Evolutionary conservation across 2,797 vertebrate species (phyloP), one percentile per base, ranked within the genome.

Genomic region (Anguilla marmorata): DNA sequence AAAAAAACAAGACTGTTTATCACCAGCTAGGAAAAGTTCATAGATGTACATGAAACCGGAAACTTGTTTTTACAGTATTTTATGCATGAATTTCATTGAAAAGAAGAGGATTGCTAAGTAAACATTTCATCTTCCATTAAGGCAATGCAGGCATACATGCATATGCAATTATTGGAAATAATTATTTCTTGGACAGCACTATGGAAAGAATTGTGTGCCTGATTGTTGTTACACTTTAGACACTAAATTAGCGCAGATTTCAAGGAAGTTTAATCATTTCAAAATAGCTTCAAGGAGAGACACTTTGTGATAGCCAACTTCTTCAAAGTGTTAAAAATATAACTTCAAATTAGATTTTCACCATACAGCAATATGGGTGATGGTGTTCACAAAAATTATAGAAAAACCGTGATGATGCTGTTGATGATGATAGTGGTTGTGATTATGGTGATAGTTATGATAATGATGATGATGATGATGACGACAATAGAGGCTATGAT

Each of bases 1-100:
- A 93, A 93, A 93, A 93, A 88, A 89, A 93, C 90, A 89, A 90
- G 88, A 91, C 93, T 95, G 94, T 96, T 96, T 96, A 96, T 96
- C 94, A 94, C 92, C 87, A 89, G 37, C 74, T 52, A 69, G 58
- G 19, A 88, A 90, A 86, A 85, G 86, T 94, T 92, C 89, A 89
- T 85, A 89, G 89, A 90, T 90, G 87, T 88, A 92, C 41, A 88
- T 85, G 85, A 90, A 90, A 90, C 66, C 7, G 85, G 84, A 89
- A 89, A 89, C 85, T 90, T 90, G 45, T 84, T 69, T 86, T 88
- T 74, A 30, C 74, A 84, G 37, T 56, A 66, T 66, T 66, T 76
- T 52, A 52, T 79, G 33, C 16, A 41, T 79, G 74, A 79, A 79
- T 79, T 87, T 86, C 56, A 88, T 72, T 58, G 60, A 86, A 87